Evolutionary conservation across 2,113 vertebrate species (phyloP).

Genomic region (Tretioscincus oriximinensis): DNA sequence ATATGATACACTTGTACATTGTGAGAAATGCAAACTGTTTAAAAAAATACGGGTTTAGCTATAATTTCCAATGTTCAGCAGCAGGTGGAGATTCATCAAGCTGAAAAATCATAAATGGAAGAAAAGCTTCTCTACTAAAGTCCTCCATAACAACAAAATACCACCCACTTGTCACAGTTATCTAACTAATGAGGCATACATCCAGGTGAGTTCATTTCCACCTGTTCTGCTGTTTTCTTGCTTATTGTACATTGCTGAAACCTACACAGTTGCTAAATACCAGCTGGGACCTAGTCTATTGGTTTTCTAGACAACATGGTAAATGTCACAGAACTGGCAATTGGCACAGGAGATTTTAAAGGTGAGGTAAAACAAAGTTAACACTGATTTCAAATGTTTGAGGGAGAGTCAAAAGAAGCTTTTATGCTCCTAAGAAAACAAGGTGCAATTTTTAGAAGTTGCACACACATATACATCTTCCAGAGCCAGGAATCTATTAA

Average conservation of each 20-base stretch:
- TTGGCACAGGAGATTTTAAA: not conserved
- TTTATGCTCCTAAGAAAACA: not conserved
- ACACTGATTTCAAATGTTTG: not conserved
- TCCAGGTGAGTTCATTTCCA: not conserved
- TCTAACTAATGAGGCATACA: not conserved
- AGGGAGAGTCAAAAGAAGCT: not conserved
- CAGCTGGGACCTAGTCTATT: no score
- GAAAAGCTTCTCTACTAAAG: not conserved
- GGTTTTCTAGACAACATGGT: not conserved
- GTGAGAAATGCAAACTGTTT: not conserved
- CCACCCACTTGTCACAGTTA: no score
- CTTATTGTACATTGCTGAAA: not conserved
- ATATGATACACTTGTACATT: not conserved
- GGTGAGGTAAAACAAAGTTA: not conserved
- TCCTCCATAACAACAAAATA: no score
- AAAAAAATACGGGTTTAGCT: not conserved
- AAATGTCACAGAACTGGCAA: not conserved
- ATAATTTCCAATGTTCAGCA: not conserved
- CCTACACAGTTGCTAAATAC: not conserved
- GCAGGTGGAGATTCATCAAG: not conserved
- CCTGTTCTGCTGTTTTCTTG: not conserved
- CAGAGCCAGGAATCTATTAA: not conserved
- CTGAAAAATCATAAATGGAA: not conserved
- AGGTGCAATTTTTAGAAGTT: not conserved
- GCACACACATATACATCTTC: not conserved